Evolutionary conservation across 2,113 vertebrate species (phyloP).

Genomic region (Scophthalmus maximus): DNA sequence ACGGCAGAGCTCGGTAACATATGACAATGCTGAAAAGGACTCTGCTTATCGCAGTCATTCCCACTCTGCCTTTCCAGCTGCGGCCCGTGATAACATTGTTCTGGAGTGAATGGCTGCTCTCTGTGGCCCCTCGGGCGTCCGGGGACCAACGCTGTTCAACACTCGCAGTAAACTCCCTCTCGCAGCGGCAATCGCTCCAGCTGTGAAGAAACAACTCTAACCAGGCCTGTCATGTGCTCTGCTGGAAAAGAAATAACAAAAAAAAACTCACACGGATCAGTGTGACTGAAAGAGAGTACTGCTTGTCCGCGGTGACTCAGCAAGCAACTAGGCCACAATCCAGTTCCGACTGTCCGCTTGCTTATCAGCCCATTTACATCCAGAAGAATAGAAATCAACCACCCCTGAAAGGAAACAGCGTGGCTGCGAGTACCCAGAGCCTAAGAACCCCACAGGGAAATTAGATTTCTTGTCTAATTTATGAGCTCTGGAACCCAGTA

Average conservation of each 20-base stretch:
- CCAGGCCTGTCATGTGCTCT: conserved; percentile 38
- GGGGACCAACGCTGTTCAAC: conserved; percentile 11
- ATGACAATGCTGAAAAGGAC: conserved; percentile 46
- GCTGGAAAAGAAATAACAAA: background rate
- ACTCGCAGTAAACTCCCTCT: conserved; percentile 34
- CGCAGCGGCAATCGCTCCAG: conserved; percentile 17
- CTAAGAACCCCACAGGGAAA: conserved; percentile 74
- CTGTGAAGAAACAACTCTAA: conserved; percentile 26
- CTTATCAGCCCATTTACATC: conserved; percentile 76
- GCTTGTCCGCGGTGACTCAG: conserved; percentile 72
- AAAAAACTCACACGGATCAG: background rate
- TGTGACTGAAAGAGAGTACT: conserved; percentile 33
- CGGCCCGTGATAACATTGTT: conserved; percentile 69
- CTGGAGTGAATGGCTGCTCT: conserved; percentile 33
- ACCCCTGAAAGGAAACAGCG: conserved; percentile 67
- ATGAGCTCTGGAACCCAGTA: conserved; percentile 65
- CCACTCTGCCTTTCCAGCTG: conserved; percentile 56
- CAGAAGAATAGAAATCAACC: conserved; percentile 70
- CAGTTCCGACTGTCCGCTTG: conserved; percentile 53
- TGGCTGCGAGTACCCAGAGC: conserved; percentile 53
- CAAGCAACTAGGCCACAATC: conserved; percentile 68
- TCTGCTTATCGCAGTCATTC: conserved; percentile 54
- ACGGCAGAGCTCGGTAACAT: conserved; percentile 18
- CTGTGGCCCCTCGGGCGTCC: conserved; percentile 25
- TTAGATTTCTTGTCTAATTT: conserved; percentile 78